Percentiles rank a stretch among this genome's conserved stretches.
Evolutionary conservation across 2,113 vertebrate genomes (phyloP).

Genomic region (Phalacrocorax brasilianus): DNA sequence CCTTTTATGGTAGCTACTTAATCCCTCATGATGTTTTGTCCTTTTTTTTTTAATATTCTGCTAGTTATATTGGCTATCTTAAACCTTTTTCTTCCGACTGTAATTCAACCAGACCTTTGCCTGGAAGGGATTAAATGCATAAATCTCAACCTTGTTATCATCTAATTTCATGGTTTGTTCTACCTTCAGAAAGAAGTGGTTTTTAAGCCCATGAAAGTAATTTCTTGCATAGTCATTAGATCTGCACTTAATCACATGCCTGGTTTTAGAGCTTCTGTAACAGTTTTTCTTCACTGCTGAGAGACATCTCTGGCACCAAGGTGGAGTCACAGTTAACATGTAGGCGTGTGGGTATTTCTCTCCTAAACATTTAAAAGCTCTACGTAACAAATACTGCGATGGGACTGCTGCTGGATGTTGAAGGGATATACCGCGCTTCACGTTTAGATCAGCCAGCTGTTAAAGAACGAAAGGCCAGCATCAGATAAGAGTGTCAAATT

Average conservation of each 20-base stretch:
- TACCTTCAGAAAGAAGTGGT: constrained; percentile 12
- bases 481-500: neutral
- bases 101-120: constrained; percentile 11
- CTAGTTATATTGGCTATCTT: neutral
- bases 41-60: neutral
- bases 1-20: neutral
- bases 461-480: neutral
- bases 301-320: neutral
- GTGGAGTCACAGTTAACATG: neutral
- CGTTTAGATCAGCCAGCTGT: neutral
- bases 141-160: neutral
- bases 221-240: constrained; percentile 12
- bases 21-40: neutral
- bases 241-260: neutral
- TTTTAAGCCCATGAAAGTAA: constrained; percentile 30
- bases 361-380: neutral
- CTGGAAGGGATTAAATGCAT: constrained; percentile 12
- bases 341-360: neutral
- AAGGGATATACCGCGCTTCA: neutral
- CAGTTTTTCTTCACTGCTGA: neutral
- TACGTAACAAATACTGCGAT: neutral
- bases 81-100: neutral
- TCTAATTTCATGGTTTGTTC: constrained; percentile 49
- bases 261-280: neutral
- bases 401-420: neutral